A percentile compares a stretch with the other conserved stretches of the same genome.
phyloP scores from a whole-genome alignment of 2,113 vertebrate genomes.

The Paratilapia polleni region DNA sequence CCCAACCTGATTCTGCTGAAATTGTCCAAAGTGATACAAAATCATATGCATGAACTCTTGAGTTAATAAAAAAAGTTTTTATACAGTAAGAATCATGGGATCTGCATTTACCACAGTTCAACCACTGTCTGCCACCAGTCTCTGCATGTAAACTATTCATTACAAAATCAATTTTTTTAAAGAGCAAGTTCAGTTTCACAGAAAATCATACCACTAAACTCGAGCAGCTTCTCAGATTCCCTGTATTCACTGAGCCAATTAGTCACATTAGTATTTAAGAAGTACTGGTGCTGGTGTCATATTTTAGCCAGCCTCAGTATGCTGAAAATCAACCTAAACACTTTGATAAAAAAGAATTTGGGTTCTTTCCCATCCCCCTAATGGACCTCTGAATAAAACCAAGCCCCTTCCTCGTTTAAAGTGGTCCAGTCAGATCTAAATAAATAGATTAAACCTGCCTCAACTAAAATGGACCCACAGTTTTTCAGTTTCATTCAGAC shows the following conservation, averaged over 20 bases:
- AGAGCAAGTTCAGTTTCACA: too few relatives aligned
- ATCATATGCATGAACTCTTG: background rate
- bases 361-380: too few relatives aligned
- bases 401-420: background rate
- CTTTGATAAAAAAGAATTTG: background rate
- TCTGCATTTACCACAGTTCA: background rate
- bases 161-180: too few relatives aligned
- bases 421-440: background rate
- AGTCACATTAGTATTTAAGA: too few relatives aligned
- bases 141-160: too few relatives aligned
- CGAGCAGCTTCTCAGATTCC: too few relatives aligned
- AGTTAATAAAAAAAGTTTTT: background rate
- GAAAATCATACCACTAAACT: too few relatives aligned
- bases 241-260: too few relatives aligned
- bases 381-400: background rate
- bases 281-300: too few relatives aligned
- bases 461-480: background rate
- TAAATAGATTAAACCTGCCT: background rate
- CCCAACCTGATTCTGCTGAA: background rate
- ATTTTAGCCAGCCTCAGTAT: background rate
- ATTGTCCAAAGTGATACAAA: background rate
- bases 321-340: background rate
- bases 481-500: background rate
- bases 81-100: background rate
- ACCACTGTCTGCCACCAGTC: background rate